phyloP scores from a whole-genome alignment of 2,797 vertebrate species.

The Phataginus tricuspis region DNA sequence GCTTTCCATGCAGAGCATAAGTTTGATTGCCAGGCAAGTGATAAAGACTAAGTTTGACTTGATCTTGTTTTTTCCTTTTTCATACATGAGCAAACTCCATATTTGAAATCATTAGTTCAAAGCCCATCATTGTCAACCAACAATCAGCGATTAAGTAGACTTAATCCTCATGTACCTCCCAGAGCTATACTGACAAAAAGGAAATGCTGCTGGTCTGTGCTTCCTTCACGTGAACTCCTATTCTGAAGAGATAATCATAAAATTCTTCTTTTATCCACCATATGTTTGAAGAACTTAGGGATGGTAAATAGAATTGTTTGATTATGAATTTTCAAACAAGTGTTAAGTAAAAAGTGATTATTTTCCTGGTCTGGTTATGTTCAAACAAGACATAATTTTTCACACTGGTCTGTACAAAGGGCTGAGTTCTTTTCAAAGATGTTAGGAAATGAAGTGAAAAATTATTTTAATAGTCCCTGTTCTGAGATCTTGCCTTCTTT shows the following conservation, averaged over 20 bases:
- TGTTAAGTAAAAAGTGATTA: neutral
- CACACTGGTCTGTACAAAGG: neutral
- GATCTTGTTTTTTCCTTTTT: neutral
- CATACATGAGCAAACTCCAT: neutral
- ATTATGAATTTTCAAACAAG: constrained; percentile 45
- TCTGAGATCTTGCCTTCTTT: constrained; percentile 8
- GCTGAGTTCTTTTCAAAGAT: neutral
- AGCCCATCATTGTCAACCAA: neutral
- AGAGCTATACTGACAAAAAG: neutral
- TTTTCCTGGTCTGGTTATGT: constrained; percentile 37
- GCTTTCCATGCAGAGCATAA: neutral
- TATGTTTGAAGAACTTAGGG: constrained; percentile 7
- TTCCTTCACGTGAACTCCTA: neutral
- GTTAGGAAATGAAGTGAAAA: constrained; percentile 55
- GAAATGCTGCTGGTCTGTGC: neutral
- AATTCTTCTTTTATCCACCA: neutral
- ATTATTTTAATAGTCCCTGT: neutral
- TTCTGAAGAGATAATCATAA: constrained; percentile 6
- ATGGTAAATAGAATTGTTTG: constrained; percentile 33
- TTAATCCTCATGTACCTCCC: neutral
- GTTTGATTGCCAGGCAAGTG: neutral
- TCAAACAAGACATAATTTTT: constrained; percentile 37
- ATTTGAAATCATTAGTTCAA: constrained; percentile 16
- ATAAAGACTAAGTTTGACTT: constrained; percentile 36
- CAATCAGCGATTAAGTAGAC: neutral